A percentile compares a stretch with the other conserved stretches of the same genome.
Evolutionary conservation across 2,888 invertebrate genomes (phyloP).

Genomic region (Torymus texanus): DNA sequence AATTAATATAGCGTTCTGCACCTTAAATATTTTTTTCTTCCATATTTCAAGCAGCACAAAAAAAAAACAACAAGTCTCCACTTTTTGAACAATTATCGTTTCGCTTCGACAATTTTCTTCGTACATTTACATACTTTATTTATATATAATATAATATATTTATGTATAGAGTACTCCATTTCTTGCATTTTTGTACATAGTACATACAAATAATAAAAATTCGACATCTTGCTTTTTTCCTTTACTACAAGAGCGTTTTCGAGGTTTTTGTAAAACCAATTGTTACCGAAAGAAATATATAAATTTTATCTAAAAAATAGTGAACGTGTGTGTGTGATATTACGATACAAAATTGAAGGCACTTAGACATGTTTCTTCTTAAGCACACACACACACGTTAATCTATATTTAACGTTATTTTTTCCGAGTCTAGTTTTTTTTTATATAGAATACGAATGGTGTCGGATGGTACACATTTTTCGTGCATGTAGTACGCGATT

Average conservation of each 20-base stretch:
- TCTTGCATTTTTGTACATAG: conserved; percentile 68
- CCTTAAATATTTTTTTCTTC: conserved; percentile 37
- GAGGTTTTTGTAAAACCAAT: conserved; percentile 38
- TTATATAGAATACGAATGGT: conserved; percentile 14
- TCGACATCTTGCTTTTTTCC: conserved; percentile 47
- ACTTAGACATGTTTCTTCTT: conserved; percentile 12
- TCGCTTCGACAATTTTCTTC: conserved; percentile 35
- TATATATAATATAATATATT: conserved; percentile 53
- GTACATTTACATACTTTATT: conserved; percentile 50
- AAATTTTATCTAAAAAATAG: conserved; percentile 43
- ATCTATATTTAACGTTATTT: conserved; percentile 32
- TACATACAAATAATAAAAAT: conserved; percentile 66
- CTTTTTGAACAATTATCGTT: conserved; percentile 26
- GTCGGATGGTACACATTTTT: conserved; percentile 33
- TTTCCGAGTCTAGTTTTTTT: conserved; percentile 11
- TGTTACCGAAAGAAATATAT: conserved; percentile 42
- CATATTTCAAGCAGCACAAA: conserved; percentile 34
- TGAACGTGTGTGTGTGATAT: conserved; percentile 11
- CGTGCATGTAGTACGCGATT: conserved; percentile 23
- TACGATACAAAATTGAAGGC: conserved; percentile 45
- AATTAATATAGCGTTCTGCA: conserved; percentile 40
- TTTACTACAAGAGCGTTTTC: conserved; percentile 34
- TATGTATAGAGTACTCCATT: conserved; percentile 55
- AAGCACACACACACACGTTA: conserved; percentile 41
- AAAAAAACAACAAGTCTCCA: conserved; percentile 29